These are phyloP conservation scores for Sarcophaga variegata DNA, from an alignment of 2,888 invertebrate genomes.

Conservation along the genomic window DNA sequence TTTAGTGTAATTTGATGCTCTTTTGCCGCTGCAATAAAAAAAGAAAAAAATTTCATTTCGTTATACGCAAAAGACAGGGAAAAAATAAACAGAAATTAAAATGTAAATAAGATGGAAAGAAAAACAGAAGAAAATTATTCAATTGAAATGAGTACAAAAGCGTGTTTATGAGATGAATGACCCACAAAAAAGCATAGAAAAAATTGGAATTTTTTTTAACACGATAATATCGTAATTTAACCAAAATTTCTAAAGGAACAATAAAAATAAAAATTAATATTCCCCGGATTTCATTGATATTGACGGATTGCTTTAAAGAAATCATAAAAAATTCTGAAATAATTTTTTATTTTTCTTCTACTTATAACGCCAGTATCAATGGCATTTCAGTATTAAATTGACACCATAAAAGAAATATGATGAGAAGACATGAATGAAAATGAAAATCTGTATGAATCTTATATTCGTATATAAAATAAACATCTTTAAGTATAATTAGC, in stretches of 20 bases:
- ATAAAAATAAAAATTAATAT: slow-evolving; percentile 18
- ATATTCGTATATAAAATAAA: too few species aligned
- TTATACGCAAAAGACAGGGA: background rate
- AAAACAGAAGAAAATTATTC: slow-evolving; percentile 10
- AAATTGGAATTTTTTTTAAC: slow-evolving; percentile 51
- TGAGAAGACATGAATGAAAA: too few species aligned
- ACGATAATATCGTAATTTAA: slow-evolving; percentile 56
- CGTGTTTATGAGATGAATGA: slow-evolving; percentile 9
- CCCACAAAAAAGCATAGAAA: slow-evolving; percentile 6
- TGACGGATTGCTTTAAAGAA: background rate
- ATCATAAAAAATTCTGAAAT: slow-evolving; percentile 16
- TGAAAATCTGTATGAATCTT: too few species aligned
- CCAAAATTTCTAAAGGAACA: slow-evolving; percentile 12
- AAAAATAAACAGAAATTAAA: slow-evolving; percentile 46
- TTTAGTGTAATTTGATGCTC: slow-evolving; percentile 38
- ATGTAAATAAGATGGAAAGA: slow-evolving; percentile 40
- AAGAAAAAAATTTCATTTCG: background rate
- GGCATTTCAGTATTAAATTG: too few species aligned
- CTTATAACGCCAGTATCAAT: too few species aligned
- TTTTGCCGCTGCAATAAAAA: slow-evolving; percentile 11
- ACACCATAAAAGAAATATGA: too few species aligned
- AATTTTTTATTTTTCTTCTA: too few species aligned
- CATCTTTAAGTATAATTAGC: too few species aligned
- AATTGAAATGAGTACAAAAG: slow-evolving; percentile 42
- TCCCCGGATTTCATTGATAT: background rate